A percentile compares a stretch with the other conserved stretches of the same genome.
Evolutionary conservation across 2,888 invertebrate species (phyloP).

Genomic region (Dicranocentrus wangi): DNA sequence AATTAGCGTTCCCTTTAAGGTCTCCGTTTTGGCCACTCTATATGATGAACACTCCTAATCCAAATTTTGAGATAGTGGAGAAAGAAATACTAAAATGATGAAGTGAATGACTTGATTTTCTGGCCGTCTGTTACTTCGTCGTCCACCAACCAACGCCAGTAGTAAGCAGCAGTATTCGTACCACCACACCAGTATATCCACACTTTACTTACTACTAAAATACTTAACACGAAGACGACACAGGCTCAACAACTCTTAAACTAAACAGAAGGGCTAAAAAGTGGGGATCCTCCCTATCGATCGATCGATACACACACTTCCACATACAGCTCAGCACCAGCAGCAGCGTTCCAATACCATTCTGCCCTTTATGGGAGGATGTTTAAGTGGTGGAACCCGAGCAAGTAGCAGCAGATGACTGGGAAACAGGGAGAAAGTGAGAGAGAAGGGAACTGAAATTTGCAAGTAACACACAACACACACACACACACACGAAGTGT

Average conservation of each 20-base stretch:
- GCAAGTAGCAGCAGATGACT: conserved; percentile 64
- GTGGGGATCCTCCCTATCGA: conserved; percentile 72
- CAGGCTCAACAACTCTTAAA: conserved; percentile 54
- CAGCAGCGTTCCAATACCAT: conserved; percentile 10
- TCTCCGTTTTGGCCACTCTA: conserved; percentile 63
- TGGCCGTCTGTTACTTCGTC: conserved; percentile 61
- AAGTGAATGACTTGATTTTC: conserved; percentile 60
- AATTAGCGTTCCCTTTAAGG: conserved; percentile 45
- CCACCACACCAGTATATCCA: conserved; percentile 33
- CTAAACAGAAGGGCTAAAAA: conserved; percentile 67
- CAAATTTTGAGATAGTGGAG: conserved; percentile 48
- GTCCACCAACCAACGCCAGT: conserved; percentile 20
- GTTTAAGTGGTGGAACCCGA: conserved; percentile 59
- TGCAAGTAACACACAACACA: conserved; percentile 32
- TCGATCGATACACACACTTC: conserved; percentile 64
- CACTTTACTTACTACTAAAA: conserved; percentile 45
- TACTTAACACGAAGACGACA: conserved; percentile 60
- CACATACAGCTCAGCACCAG: conserved; percentile 40
- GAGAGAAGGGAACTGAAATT: conserved; percentile 39
- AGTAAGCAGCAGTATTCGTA: conserved; percentile 10
- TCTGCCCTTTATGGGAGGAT: conserved; percentile 53
- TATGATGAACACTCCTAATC: conserved; percentile 37
- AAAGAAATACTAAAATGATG: conserved; percentile 45
- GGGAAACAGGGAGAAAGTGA: conserved; percentile 33
- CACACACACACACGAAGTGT: conserved; percentile 37